phyloP scores from a whole-genome alignment of 2,888 invertebrate genomes.

The Pycnomerus fuliginosus region DNA sequence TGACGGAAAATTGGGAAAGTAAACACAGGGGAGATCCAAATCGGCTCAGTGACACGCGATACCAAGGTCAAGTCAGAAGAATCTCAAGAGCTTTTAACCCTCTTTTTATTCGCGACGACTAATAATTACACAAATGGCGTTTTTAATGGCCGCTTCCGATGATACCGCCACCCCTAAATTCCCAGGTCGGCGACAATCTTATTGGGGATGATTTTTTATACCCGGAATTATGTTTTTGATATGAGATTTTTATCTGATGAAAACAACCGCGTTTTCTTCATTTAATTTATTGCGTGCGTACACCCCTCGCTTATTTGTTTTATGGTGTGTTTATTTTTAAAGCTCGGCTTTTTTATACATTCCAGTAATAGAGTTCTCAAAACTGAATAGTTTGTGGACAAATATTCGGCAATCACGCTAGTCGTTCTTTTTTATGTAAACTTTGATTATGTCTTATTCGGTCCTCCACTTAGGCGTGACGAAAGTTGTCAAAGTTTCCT shows the following conservation, averaged over 20 bases:
- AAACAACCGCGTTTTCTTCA: constrained; percentile 23
- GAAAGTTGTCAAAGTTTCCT: constrained; percentile 38
- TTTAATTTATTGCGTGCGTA: constrained; percentile 16
- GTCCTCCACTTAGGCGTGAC: constrained; percentile 35
- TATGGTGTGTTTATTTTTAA: constrained; percentile 1
- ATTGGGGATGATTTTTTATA: constrained; percentile 30
- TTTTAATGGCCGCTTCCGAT: too few relatives aligned
- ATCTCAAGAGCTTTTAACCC: too few relatives aligned
- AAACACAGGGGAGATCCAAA: constrained; percentile 30
- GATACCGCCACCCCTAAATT: too few relatives aligned
- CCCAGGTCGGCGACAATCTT: constrained; percentile 9
- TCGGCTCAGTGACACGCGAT: constrained; percentile 26
- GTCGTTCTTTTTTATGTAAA: constrained; percentile 26
- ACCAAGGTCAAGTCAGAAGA: constrained; percentile 19
- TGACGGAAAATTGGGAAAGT: constrained; percentile 37
- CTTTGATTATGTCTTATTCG: constrained; percentile 31
- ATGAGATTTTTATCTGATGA: constrained; percentile 35
- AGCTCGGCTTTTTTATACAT: constrained; percentile 3
- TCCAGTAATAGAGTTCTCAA: constrained; percentile 36
- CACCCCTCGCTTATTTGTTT: constrained; percentile 1
- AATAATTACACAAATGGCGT: too few relatives aligned
- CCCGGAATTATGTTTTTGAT: constrained; percentile 32
- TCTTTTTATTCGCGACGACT: too few relatives aligned
- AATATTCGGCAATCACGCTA: constrained; percentile 36
- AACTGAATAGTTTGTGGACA: constrained; percentile 27